Evolutionary conservation across 2,113 vertebrate genomes (phyloP), one percentile per base, ranked within the genome.

Genomic region (Myrmecophaga tridactyla): DNA sequence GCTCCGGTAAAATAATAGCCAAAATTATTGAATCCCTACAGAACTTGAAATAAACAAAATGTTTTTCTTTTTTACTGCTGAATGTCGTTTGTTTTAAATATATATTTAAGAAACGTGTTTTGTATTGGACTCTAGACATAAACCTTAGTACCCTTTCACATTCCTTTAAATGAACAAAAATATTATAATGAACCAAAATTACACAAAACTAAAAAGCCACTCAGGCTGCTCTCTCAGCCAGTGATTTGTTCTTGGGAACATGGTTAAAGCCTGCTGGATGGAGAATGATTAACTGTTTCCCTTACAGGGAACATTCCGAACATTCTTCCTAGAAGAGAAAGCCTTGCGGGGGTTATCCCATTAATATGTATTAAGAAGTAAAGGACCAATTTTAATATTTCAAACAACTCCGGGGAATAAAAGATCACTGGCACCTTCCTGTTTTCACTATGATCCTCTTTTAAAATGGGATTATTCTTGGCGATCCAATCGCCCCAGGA

Each of bases 281-380:
- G 70, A 62, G 81, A 94, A 90, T 93, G 77, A 96, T 96, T 92
- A 97, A 96, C 94, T 95, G 85, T 97, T 97, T 96, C 92, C 91
- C 89, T 60, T n/a, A 81, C 91, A 70, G 93, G 81, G 72, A 15
- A 51, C 95, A 96, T 94, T 95, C 53, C 65, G 39, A 93, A 93
- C 46, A 41, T 31, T 89, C 83, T 15, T 92, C 85, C 62, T 81
- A 70, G 39, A 94, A 87, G 83, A 92, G 56, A 77, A 90, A 86
- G 70, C 56, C 67, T 82, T 39, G 56, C 93, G 65, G 86, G 58
- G 76, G 51, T 86, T 92, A 88, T 60, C 62, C 39, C 86, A 96
- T 94, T 92, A 76, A 91, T 82, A 95, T 96, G 96, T 89, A 97
- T 97, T 98, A 97, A 96, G 96, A 97, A 97, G 96, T 86, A 97